These are phyloP conservation scores for Beris morrisii DNA, from an alignment of 2,888 invertebrate species.

Conservation along the genomic window DNA sequence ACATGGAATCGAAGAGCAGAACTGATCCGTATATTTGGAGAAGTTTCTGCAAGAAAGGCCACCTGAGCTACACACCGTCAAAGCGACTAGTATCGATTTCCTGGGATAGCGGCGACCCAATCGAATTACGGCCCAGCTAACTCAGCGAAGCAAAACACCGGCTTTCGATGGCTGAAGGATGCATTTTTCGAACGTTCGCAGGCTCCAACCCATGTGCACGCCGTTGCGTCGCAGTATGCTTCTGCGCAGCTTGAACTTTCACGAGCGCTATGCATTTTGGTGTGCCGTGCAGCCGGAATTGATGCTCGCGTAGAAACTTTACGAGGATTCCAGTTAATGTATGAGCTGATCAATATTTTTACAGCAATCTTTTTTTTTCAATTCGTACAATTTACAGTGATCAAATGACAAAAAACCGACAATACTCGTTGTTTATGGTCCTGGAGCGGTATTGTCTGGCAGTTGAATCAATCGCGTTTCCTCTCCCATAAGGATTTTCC, in stretches of 20 bases:
- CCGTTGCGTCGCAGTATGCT: too few species aligned
- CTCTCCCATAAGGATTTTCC: conserved; percentile 82
- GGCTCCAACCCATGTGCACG: conserved; percentile 74
- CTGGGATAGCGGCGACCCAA: too few species aligned
- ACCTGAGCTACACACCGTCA: too few species aligned
- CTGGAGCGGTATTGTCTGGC: conserved; percentile 82
- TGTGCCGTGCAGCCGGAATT: conserved; percentile 69
- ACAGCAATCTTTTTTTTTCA: not conserved
- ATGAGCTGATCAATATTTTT: conserved; percentile 47
- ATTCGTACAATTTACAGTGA: conserved; percentile 61
- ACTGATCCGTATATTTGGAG: too few species aligned
- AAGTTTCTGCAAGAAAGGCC: too few species aligned
- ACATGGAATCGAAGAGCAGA: too few species aligned
- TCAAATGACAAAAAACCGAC: conserved; percentile 69
- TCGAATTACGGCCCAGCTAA: too few species aligned
- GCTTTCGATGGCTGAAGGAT: conserved; percentile 56
- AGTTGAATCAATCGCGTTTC: conserved; percentile 77
- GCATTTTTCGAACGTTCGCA: conserved; percentile 58
- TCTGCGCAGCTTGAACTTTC: too few species aligned
- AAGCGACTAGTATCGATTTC: too few species aligned
- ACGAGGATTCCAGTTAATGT: conserved; percentile 80
- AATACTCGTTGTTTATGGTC: conserved; percentile 72
- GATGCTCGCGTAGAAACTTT: conserved; percentile 70
- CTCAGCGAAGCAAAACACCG: conserved; percentile 57
- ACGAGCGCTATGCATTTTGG: conserved; percentile 73